These are phyloP conservation scores for Etheostoma spectabile DNA, from an alignment of 2,113 vertebrate species.

Conservation along the genomic window DNA sequence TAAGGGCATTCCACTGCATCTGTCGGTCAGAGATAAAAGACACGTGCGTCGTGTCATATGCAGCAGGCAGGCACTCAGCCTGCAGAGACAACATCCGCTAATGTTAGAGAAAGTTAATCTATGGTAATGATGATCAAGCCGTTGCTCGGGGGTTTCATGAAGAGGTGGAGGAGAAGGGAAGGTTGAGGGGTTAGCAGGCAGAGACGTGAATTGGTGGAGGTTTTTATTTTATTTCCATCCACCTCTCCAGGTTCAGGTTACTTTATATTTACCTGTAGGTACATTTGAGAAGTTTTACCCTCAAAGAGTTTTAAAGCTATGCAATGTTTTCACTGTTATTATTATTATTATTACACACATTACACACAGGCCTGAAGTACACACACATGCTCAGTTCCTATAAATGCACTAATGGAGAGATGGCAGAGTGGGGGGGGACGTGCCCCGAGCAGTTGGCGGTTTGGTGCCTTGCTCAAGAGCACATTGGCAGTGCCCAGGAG, in stretches of 20 bases:
- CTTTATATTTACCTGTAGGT: no score
- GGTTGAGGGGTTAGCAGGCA: not conserved
- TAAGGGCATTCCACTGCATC: not conserved
- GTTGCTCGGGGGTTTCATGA: not conserved
- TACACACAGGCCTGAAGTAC: no score
- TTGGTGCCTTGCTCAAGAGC: no score
- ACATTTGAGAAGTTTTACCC: not conserved
- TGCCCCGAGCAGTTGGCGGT: no score
- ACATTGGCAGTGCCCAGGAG: no score
- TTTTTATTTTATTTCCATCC: not conserved
- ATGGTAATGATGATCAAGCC: conserved; percentile 44
- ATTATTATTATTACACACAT: no score
- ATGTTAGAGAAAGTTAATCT: conserved; percentile 38
- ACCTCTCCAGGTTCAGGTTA: not conserved
- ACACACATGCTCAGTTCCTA: no score
- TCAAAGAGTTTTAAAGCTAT: conserved; percentile 11
- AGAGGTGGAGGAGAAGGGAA: not conserved
- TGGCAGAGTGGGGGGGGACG: no score
- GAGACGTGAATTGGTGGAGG: not conserved
- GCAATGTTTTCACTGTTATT: no score
- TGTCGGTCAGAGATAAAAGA: conserved; percentile 50
- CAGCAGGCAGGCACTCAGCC: conserved; percentile 35
- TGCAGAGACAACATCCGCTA: conserved; percentile 21
- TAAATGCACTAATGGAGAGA: no score
- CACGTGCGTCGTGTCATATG: not conserved